Conservation (phyloP, 2,113 vertebrate species). For the Pelvicachromis taeniatus region DNA sequence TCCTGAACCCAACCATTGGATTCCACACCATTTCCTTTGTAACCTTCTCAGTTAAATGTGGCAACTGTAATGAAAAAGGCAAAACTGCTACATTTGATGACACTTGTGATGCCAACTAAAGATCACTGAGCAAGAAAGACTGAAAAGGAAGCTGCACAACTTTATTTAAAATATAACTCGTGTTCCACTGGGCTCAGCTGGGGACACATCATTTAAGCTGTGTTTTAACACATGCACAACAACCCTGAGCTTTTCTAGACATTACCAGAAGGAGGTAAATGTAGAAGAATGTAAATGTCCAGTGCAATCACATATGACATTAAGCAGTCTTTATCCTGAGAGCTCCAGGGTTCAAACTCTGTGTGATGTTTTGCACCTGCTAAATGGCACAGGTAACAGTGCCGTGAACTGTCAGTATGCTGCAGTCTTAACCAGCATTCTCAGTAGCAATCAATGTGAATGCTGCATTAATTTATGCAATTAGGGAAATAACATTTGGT, state of each 20-base stretch:
- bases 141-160: neutral
- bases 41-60: neutral
- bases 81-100: neutral
- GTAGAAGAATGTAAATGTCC: neutral
- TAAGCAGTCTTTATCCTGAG: neutral
- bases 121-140: constrained; percentile 11
- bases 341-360: neutral
- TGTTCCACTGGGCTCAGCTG: constrained; percentile 32
- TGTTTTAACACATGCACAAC: neutral
- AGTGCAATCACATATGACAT: neutral
- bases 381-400: neutral
- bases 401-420: neutral
- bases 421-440: neutral
- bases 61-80: neutral
- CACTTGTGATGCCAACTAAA: neutral
- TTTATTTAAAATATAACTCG: constrained; percentile 27
- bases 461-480: constrained; percentile 22
- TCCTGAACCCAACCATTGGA: constrained; percentile 78
- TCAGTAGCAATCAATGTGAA: neutral
- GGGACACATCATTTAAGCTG: neutral
- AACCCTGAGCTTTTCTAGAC: neutral
- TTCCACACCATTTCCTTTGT: constrained; percentile 68
- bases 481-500: constrained; percentile 12
- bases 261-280: neutral
- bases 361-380: neutral